Evolutionary conservation across 2,797 vertebrate genomes (phyloP).

Genomic region (Falco novaeseelandiae): DNA sequence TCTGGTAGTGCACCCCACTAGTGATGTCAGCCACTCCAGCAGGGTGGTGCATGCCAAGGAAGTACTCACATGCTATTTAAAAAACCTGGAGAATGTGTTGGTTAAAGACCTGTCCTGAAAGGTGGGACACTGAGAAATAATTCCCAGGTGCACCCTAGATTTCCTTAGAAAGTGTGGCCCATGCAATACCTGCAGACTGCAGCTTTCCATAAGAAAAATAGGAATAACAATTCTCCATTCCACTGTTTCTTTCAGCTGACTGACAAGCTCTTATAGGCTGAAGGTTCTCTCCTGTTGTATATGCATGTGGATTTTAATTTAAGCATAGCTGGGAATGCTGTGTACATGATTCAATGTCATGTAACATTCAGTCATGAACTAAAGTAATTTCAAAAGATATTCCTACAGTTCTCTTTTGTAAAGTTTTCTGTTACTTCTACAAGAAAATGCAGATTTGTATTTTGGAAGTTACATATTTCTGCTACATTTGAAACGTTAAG

Average conservation of each 20-base stretch:
- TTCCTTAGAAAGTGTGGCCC: not conserved
- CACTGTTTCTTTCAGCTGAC: not conserved
- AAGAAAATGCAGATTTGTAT: conserved; percentile 71
- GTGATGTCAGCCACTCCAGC: not conserved
- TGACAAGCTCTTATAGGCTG: not conserved
- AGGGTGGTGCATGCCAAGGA: not conserved
- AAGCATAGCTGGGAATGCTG: conserved; percentile 61
- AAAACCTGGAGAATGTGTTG: not conserved
- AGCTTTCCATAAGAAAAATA: not conserved
- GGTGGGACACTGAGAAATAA: not conserved
- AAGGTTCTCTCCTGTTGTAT: not conserved
- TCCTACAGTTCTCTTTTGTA: conserved; percentile 65
- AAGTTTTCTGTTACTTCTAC: conserved; percentile 64
- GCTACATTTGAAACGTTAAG: conserved; percentile 64
- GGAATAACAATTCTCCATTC: not conserved
- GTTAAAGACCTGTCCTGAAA: not conserved
- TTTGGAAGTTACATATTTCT: conserved; percentile 60
- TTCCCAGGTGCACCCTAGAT: not conserved
- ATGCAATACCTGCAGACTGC: not conserved
- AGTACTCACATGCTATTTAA: not conserved
- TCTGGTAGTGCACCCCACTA: not conserved
- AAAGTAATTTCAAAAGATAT: conserved; percentile 71
- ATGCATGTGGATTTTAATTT: not conserved
- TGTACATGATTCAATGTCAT: conserved; percentile 69
- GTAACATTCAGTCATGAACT: conserved; percentile 70